Evolutionary conservation across 2,888 invertebrate genomes (phyloP), one percentile per base, ranked within the genome.

Genomic region (Aricia artaxerxes): DNA sequence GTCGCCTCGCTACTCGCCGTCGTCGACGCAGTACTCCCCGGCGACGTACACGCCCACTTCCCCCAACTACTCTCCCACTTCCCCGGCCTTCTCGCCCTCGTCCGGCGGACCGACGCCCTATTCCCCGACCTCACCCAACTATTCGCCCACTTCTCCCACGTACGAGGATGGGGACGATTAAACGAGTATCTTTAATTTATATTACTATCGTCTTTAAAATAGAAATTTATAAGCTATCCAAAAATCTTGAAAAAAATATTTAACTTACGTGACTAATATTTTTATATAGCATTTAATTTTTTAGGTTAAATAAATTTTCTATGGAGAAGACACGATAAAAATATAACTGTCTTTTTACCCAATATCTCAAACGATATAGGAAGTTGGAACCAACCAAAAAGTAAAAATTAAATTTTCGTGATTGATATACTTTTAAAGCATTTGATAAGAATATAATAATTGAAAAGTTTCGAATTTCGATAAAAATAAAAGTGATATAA

Each of bases 81-180:
- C 98, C 0, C 98, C 98, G 11, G 97, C 96, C 77, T 97, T 97
- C 86, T 98, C 98, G 0, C 97, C 97, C 0, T 97, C 97, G n/a
- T 97, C 85, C 3, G 89, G 86, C 35, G 98, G 81, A 95, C 97
- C 93, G 35, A 91, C 89, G 13, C 89, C 90, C 40, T 94, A 91
- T 81, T 94, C 94, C 3, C 93, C 94, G 0, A 93, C 93, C 60
- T 94, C 94, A 44, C 91, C 91, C 0, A 89, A 89, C n/a, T 93
- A 92, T 82, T 96, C 96, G 2, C 82, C 84, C 38, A 96, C 96
- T 60, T 96, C 96, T 38, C 97, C 97, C 9, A 94, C 94, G 81
- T 96, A 95, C 90, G 96, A 96, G 80, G 95, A 95, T 24, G 93
- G 94, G 77, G 95, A 95, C 78, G 93, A 94, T 89, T 93, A 90